Evolutionary conservation across 2,113 vertebrate species (phyloP).

Genomic region (Scartelaos histophorus): DNA sequence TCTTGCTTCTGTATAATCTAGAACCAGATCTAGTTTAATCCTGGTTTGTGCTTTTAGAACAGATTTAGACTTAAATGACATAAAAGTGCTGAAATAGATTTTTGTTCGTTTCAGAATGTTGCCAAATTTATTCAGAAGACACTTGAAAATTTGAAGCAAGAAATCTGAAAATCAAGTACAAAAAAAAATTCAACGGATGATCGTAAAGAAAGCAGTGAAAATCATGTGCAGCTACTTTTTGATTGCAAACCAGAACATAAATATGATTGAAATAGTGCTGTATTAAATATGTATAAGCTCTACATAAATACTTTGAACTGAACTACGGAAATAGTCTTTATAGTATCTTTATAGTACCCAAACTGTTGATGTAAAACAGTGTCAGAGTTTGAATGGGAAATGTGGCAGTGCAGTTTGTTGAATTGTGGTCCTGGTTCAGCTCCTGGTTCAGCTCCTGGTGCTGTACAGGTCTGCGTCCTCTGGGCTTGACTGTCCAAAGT

Average conservation of each 20-base stretch:
- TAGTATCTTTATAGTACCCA: neutral
- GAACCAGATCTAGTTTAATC: neutral
- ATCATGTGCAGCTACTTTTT: neutral
- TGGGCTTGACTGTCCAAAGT: constrained; percentile 86
- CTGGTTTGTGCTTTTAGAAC: neutral
- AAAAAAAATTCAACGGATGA: neutral
- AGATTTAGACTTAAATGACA: neutral
- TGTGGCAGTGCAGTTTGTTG: constrained; percentile 29
- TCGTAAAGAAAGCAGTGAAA: neutral
- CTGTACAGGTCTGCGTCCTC: constrained; percentile 91
- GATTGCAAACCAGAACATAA: neutral
- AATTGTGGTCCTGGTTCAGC: constrained; percentile 65
- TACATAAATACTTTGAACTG: neutral
- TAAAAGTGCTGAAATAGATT: neutral
- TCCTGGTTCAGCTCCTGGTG: constrained; percentile 81
- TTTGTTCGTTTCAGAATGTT: neutral
- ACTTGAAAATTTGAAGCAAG: neutral
- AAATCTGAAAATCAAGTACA: neutral
- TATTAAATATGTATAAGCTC: neutral
- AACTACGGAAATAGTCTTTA: neutral
- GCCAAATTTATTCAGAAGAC: neutral
- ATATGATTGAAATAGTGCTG: neutral
- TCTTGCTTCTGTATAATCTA: too few species aligned
- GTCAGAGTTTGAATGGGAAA: constrained; percentile 24
- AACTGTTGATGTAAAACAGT: neutral